Base-by-base conservation (phyloP, 2,888 invertebrate species). In the Ephialtes manifestator region DNA sequence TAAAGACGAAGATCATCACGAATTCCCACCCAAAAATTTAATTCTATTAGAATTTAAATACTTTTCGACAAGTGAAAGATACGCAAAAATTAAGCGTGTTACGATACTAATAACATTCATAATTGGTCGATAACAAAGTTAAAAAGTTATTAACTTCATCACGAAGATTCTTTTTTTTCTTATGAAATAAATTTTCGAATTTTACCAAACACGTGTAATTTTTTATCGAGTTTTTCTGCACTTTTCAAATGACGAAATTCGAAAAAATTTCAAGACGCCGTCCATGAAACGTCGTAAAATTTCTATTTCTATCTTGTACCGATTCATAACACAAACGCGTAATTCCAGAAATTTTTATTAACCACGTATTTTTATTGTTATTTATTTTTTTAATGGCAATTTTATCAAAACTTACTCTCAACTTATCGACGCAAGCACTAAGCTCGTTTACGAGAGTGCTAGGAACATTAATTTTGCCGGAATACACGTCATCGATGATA, bases 401-500 rank as follows among this genome's bases (percentile, higher is more conserved):
- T 43, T 60, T 28, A 48, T 28, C 11, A n/a, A 85, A 76, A 90
- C 94, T 91, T 88, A 96, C 96, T 94, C 95, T 95, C 92, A 95
- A 94, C 93, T 95, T 95, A 92, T 94, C 94, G 92, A 95, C 94
- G 92, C 95, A 95, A 80, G 93, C 91, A 80, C 94, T 93, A 89
- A 96, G 94, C 89, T 96, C 95, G 92, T 95, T 95, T 89, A 95
- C 95, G 67, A 95, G 89, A 81, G 96, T 95, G 72, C 94, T 94
- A 7, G 96, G 94, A 86, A 96, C 92, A 70, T 95, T 95, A 88
- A 95, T 95, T 89, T 95, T 95, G 87, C 95, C 96, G 78, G 94
- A 94, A 89, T 95, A 95, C n/a, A 96, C 94, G 88, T 95, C 94
- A 86, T 96, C 96, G 80, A 96, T 93, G 93, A 97, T 95, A 24